Conservation (phyloP, 1,140 invertebrate species). For the Brachionus manjavacas region DNA sequence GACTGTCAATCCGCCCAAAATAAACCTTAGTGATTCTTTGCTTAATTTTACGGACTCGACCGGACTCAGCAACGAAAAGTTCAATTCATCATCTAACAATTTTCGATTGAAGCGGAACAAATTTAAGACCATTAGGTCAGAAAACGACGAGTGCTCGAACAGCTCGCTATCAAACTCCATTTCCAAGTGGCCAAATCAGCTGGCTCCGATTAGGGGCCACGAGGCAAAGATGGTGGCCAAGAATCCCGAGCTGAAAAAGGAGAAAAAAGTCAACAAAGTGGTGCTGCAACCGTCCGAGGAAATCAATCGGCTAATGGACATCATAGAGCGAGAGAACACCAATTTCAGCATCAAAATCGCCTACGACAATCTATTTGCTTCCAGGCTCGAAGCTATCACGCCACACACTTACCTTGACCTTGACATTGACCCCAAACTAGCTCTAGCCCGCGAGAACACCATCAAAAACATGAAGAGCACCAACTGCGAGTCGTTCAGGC, state of each 20-base stretch:
- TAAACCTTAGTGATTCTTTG: neutral
- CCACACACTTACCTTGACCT: constrained; percentile 14
- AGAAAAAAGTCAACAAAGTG: neutral
- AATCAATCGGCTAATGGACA: neutral
- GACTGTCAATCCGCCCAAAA: neutral
- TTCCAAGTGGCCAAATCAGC: constrained; percentile 7
- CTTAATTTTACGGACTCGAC: neutral
- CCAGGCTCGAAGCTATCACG: neutral
- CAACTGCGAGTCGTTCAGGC: neutral
- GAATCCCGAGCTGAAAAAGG: neutral
- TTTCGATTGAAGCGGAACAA: neutral
- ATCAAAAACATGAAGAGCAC: neutral
- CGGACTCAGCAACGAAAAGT: constrained; percentile 9
- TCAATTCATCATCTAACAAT: neutral
- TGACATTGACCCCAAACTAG: neutral
- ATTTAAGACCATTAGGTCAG: neutral
- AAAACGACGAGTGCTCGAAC: neutral
- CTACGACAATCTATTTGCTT: neutral
- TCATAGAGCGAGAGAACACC: constrained; percentile 9
- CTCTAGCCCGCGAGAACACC: neutral
- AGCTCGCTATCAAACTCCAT: neutral
- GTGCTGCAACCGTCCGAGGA: neutral
- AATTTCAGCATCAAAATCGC: constrained; percentile 29
- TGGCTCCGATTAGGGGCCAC: neutral
- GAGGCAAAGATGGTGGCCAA: neutral